Percentiles rank a stretch among this genome's conserved stretches.
Evolutionary conservation across 2,797 vertebrate genomes (phyloP).

Genomic region (Siniperca undulata): DNA sequence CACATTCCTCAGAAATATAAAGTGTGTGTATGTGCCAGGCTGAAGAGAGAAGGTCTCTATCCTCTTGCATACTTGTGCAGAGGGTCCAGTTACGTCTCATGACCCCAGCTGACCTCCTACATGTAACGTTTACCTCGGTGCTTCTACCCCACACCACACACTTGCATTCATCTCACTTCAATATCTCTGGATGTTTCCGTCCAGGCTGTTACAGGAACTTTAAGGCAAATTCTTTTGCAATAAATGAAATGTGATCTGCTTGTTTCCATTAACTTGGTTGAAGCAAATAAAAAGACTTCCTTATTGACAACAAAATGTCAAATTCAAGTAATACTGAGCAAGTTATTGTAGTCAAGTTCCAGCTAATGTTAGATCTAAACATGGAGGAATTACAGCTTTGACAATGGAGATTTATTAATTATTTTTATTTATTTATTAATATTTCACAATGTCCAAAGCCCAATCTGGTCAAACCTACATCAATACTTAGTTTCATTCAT

Average conservation of each 20-base stretch:
- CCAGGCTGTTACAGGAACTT: constrained; percentile 28
- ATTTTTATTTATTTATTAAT: neutral
- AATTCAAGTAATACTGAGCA: neutral
- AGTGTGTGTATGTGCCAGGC: constrained; percentile 22
- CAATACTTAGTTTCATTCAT: neutral
- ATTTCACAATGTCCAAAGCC: neutral
- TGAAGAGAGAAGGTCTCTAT: constrained; percentile 40
- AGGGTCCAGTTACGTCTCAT: constrained; percentile 45
- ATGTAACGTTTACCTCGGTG: constrained; percentile 18
- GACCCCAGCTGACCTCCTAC: constrained; percentile 43
- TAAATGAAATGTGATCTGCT: constrained; percentile 37
- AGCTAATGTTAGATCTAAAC: neutral
- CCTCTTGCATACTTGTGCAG: constrained; percentile 16
- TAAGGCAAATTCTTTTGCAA: constrained; percentile 20
- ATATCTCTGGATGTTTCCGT: constrained; percentile 17
- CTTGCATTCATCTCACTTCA: constrained; percentile 5
- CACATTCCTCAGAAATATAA: constrained; percentile 59
- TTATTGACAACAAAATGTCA: neutral
- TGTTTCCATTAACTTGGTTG: constrained; percentile 31
- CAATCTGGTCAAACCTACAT: neutral
- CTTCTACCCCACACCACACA: neutral
- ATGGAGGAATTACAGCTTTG: neutral
- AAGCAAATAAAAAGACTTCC: constrained; percentile 19
- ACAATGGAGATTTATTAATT: neutral
- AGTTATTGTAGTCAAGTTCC: neutral